Base-by-base conservation (phyloP, 1,140 invertebrate species). In the Drosophila eugracilis region DNA sequence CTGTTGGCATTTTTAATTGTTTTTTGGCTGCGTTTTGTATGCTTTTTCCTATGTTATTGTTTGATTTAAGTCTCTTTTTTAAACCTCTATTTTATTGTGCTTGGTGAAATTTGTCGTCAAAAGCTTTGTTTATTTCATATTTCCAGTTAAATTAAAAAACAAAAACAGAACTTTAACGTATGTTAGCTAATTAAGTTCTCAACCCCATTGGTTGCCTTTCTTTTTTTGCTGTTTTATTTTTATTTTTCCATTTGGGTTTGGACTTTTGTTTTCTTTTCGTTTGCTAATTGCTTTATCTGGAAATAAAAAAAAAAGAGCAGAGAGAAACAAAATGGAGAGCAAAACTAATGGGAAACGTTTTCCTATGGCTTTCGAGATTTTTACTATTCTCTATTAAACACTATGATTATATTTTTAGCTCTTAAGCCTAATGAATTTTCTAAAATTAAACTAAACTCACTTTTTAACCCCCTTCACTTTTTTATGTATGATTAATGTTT, bases 1-100 rank as follows among this genome's bases (percentile, higher is more conserved):
- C 72, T 48, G 80, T 80, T 86, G 81, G 80, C 81, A 80, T 63
- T 86, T 81, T 85, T 85, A 85, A 85, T 86, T 85, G 73, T 86
- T 81, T 86, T 81, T 58, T 55, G 39, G n/a, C 37, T 81, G 74
- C 36, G 70, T 74, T 74, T 73, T 47, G 60, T 72, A 28, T 26
- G 28, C 14, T 48, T 36, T 30, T 54, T 54, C n/a, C n/a, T 48
- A 2, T 47, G n/a, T 41, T 53, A 36, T 39, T 49, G 26, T 62
- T 63, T 63, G 39, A 62, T 62, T 63, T 39, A 62, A 57, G 28
- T n/a, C n/a, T n/a, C 17, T 22, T 50, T 59, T 28, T 39, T n/a
- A n/a, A n/a, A n/a, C 19, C 36, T 26, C 19, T 9, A 26, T 52
- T 45, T 53, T 41, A 10, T 41, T 37, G 47, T 49, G 19, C 47